Evolutionary conservation across 2,797 vertebrate species (phyloP).

Genomic region (Calcarius lapponicus): DNA sequence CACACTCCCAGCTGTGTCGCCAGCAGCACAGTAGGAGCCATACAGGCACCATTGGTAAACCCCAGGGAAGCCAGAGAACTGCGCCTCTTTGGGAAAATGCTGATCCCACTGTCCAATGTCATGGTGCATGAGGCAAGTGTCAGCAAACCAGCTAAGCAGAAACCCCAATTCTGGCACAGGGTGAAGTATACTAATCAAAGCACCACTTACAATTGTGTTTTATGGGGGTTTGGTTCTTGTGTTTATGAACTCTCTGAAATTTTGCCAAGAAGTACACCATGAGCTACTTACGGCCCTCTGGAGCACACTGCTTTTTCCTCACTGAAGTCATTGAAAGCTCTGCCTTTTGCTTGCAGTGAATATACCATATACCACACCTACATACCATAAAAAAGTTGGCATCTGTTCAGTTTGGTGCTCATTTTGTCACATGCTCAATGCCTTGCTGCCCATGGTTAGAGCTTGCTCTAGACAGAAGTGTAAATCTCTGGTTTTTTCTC

Average conservation of each 20-base stretch:
- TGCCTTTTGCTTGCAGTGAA: neutral
- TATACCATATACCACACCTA: neutral
- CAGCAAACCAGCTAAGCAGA: neutral
- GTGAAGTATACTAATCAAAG: neutral
- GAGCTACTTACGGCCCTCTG: neutral
- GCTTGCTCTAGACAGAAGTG: neutral
- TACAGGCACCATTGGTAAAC: fast-evolving
- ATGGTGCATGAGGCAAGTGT: neutral
- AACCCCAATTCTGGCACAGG: neutral
- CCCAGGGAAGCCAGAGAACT: neutral
- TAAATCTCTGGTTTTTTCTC: neutral
- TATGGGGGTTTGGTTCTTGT: neutral
- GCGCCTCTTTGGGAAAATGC: neutral
- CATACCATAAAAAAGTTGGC: neutral
- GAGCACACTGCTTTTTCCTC: neutral
- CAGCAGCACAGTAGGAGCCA: neutral
- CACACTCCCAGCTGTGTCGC: neutral
- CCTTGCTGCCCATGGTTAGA: neutral
- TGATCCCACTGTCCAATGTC: fast-evolving
- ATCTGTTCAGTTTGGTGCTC: neutral
- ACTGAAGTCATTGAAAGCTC: neutral
- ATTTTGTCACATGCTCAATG: neutral
- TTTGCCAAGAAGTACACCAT: neutral
- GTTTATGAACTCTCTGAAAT: neutral
- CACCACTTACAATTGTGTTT: neutral